Base-by-base conservation (phyloP, 2,888 invertebrate genomes). In the Drosophila mimica region DNA sequence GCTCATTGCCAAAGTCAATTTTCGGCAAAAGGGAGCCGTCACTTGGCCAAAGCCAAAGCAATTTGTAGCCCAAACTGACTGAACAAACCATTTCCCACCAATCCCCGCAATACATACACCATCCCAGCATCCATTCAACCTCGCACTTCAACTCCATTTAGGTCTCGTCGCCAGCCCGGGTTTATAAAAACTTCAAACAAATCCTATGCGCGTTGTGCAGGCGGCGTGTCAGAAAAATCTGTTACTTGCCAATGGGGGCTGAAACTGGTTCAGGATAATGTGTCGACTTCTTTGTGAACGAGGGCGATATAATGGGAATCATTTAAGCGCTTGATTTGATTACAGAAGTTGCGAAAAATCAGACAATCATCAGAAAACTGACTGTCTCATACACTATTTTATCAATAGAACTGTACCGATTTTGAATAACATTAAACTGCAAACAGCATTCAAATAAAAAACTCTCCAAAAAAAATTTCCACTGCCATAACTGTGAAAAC, bases 171-270 rank as follows among this genome's bases (percentile, higher is more conserved):
- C 59, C 31, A 60, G 67, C 67, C 64, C 57, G 59, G 79, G 61
- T 63, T 79, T 82, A 82, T 70, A 76, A 76, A 83, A 87, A 87
- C 80, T 87, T 86, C 79, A 81, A 87, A 83, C 87, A 82, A 87
- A 83, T 84, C 74, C 80, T 58, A 64, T 81, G 64, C 74, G 69
- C 82, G 70, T 76, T 76, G 77, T 75, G 79, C 75, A 65, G 82
- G 74, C 84, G 63, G 79, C 72, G 86, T 88, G 92, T 92, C 92
- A 91, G 81, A 85, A 91, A 91, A 92, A 92, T 91, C 77, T 92
- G 92, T 92, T 91, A 91, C 76, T 75, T 70, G 64, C 58, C 65
- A 69, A 60, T 72, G 62, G 64, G 62, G 62, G 63, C 63, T 61
- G 58, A 53, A 67, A 72, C 70, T 59, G 66, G 56, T 59, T 48